phyloP scores from a whole-genome alignment of 2,797 vertebrate species.

The Phoxinus dragarum region DNA sequence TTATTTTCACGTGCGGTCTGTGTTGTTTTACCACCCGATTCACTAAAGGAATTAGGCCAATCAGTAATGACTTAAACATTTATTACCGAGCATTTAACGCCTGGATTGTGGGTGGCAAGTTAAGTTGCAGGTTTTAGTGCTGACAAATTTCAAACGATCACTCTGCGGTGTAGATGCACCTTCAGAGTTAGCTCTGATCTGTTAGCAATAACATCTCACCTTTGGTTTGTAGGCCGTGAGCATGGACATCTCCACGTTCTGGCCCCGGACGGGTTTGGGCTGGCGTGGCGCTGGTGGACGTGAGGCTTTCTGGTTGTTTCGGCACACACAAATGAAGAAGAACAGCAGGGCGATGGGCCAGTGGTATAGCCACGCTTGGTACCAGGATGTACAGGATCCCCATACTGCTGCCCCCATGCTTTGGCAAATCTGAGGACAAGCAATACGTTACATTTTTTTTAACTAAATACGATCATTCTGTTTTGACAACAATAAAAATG shows the following conservation, averaged over 20 bases:
- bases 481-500: not conserved
- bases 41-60: not conserved
- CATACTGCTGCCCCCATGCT: conserved; percentile 85
- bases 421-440: conserved; percentile 84
- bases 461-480: not conserved
- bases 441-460: not conserved
- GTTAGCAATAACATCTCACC: conserved; percentile 71
- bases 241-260: conserved; percentile 99
- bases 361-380: conserved; percentile 93
- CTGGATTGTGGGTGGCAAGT: not conserved
- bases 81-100: not conserved
- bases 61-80: not conserved
- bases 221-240: conserved; percentile 94
- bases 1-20: not conserved
- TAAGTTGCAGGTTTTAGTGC: not conserved
- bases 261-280: conserved; percentile 92
- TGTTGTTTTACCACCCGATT: not conserved
- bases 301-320: conserved; percentile 95
- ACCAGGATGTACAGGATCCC: conserved; percentile 97
- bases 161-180: not conserved
- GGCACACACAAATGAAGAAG: conserved; percentile 97
- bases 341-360: conserved; percentile 94
- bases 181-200: conserved; percentile 28
- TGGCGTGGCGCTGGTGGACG: conserved; percentile 87
- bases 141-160: too few species aligned